Evolutionary conservation across 53 echinoderm and acorn worm genomes (phyloP), one percentile per base, ranked within the genome.

Genomic region (Paracentrotus lividus): DNA sequence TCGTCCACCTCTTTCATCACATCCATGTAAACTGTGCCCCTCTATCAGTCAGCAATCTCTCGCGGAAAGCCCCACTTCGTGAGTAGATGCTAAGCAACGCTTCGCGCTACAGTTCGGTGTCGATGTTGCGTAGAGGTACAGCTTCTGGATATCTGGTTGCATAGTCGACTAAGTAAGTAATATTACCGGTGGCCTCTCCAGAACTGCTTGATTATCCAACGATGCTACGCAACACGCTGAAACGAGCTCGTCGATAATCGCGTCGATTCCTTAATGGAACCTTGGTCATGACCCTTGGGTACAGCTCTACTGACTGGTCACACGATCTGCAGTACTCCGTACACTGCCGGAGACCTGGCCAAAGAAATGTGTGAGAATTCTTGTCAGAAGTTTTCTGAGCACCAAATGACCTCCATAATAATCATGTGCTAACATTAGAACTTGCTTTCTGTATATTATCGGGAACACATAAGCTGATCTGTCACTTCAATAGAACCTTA

Each of bases 331-430:
- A 96, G 29, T 60, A 94, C 49, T 86, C 14, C 24, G n/a, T 84
- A 7, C 0, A 93, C 72, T 89, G n/a, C 26, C 85, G 93, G 1
- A 93, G 23, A 18, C 94, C 94, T 0, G 95, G 92, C 95, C 95
- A 95, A 20, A 91, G 95, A 56, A 85, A 85, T 2, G 29, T 53
- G 54, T 6, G 13, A 85, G 4, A 0, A 85, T 26, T 14, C 24
- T 51, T n/a, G 10, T 85, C 95, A 92, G 55, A n/a, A 8, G 96
- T 95, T 49, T 94, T 95, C 9, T 81, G 88, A 21, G 64, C 20
- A 0, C 95, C 93, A 92, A 91, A 21, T 96, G 96, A 21, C 96
- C 96, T 42, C 93, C 96, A 96, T 85, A 3, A 85, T 29, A 85
- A 8, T 85, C 85, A n/a, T 85, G 85, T 5, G 85, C 85, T 9